Percentiles rank a stretch among this genome's conserved stretches.
Conservation (phyloP, 2,797 vertebrate genomes). For the Tangara arthus region DNA sequence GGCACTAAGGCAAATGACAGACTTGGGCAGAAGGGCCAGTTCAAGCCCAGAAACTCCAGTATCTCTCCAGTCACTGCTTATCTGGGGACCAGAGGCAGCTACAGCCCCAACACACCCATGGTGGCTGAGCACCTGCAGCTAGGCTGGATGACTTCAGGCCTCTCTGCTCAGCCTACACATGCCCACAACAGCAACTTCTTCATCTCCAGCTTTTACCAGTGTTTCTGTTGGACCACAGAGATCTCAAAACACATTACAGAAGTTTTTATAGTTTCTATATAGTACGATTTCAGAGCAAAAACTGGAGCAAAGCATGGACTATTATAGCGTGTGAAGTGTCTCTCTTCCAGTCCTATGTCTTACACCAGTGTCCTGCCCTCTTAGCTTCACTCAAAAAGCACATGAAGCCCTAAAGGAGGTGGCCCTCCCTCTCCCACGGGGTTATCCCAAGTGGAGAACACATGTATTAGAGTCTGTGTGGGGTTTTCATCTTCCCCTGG, state of each 20-base stretch:
- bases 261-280: no score
- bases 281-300: background rate
- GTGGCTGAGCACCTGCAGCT: background rate
- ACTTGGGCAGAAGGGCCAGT: background rate
- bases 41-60: background rate
- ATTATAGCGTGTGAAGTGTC: background rate
- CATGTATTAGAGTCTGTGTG: rapidly evolving
- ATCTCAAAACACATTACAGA: background rate
- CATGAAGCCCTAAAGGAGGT: background rate
- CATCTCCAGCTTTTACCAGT: background rate
- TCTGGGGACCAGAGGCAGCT: background rate
- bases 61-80: background rate
- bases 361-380: background rate
- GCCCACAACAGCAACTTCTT: background rate
- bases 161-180: background rate
- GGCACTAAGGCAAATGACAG: background rate
- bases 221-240: background rate
- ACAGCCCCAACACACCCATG: background rate
- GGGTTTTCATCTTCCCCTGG: background rate
- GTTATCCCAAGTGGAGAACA: background rate
- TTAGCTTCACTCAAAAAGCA: background rate
- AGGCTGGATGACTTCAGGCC: background rate
- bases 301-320: background rate
- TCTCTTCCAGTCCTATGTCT: background rate
- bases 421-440: rapidly evolving